phyloP scores from a whole-genome alignment of 2,797 vertebrate species.

The Glyptemys insculpta region DNA sequence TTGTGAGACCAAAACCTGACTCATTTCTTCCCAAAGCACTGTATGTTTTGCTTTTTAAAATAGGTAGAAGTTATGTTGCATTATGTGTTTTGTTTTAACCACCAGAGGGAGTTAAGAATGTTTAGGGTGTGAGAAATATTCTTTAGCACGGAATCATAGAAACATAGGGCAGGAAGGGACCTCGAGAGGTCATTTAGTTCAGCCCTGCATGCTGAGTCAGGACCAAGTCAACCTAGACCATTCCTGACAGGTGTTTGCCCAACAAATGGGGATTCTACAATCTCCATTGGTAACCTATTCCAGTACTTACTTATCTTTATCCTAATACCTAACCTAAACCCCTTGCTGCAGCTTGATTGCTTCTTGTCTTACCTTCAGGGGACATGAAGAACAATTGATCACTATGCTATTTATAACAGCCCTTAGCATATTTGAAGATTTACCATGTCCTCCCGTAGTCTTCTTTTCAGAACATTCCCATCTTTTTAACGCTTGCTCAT shows the following conservation, averaged over 20 bases:
- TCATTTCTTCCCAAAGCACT: background rate
- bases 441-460: background rate
- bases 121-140: background rate
- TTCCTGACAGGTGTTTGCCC: background rate
- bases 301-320: background rate
- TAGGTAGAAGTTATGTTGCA: background rate
- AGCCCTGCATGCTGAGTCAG: background rate
- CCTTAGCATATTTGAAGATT: background rate
- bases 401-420: background rate
- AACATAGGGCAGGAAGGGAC: background rate
- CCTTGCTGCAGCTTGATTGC: background rate
- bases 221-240: background rate
- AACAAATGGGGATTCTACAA: background rate
- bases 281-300: background rate
- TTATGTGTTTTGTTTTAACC: constrained; percentile 43
- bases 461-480: background rate
- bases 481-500: background rate
- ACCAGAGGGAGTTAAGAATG: constrained; percentile 64
- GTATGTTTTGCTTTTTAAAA: background rate
- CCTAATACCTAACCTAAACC: no score
- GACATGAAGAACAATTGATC: background rate
- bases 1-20: background rate
- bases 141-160: background rate
- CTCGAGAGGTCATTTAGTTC: background rate
- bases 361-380: background rate